Evolutionary conservation across 92 coral and sea anemone species (phyloP), one percentile per base, ranked within the genome.

Genomic region (Zoanthus gigantus): DNA sequence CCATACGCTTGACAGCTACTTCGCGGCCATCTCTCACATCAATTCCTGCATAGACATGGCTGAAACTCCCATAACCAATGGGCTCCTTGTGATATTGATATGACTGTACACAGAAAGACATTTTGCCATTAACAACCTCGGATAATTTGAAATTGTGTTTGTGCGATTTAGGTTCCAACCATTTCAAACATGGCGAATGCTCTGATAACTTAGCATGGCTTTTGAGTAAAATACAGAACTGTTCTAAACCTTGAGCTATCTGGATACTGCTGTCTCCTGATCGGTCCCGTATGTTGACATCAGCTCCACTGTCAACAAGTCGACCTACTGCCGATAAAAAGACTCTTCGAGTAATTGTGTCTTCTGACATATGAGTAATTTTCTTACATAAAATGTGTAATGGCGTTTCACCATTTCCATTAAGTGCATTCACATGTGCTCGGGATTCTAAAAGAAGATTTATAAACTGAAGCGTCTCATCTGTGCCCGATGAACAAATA

Each of bases 1-100:
- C 91, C 34, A 87, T 73, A 16, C 91, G 88, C 46, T 91, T 91
- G 14, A 91, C 58, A 16, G 91, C 91, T 63, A 91, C 88, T 65
- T 87, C 91, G 44, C 88, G 78, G 17, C 91, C 93, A 32, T 87
- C 85, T 29, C 69, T 91, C 9, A 28, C 75, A 57, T 87, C 71
- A 31, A 91, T 66, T 83, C 91, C 89, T 2, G 89, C 93, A 88
- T 63, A 91, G 2, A 88, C 78, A 60, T 50, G 50, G n/a, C 93
- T 87, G n/a, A 66, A 82, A 9, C 74, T 58, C 17, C 93, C 93
- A 17, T 66, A 42, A 4, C 72, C 91, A 28, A 91, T 81, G 42
- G 78, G 83, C n/a, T 77, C 71, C 52, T 11, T 30, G 63, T 84
- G 88, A 13, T 77, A 87, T 48, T 83, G 84, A 54, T 5, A 82